Percentiles rank a stretch among this genome's conserved stretches.
Conservation (phyloP, 2,113 vertebrate species). For the Tachysurus vachellii region DNA sequence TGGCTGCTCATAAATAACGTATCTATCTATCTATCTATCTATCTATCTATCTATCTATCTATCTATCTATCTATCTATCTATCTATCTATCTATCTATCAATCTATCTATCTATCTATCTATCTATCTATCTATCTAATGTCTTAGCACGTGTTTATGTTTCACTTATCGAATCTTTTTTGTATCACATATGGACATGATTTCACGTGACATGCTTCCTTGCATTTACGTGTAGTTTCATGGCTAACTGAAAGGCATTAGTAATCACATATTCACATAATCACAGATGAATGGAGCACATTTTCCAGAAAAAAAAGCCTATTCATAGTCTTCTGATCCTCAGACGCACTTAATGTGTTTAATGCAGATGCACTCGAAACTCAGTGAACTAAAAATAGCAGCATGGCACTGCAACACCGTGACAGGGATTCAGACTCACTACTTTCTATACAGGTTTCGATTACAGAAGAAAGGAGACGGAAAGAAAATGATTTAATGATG, state of each 20-base stretch:
- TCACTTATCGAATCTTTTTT: background rate
- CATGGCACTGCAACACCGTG: background rate
- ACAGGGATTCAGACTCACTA: background rate
- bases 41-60: too few species aligned
- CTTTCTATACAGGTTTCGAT: background rate
- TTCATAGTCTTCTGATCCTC: background rate
- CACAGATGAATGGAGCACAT: background rate
- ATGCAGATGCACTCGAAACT: background rate
- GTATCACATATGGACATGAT: background rate
- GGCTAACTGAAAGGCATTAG: background rate
- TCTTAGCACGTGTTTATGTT: too few species aligned
- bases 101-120: too few species aligned
- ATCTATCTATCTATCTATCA: too few species aligned
- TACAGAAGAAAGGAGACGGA: background rate
- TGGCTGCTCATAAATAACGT: too few species aligned
- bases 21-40: too few species aligned
- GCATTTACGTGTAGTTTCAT: too few species aligned
- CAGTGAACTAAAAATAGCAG: constrained; percentile 12
- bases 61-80: too few species aligned
- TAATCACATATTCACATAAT: background rate
- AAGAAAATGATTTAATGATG: background rate
- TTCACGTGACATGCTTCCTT: background rate
- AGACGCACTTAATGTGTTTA: background rate
- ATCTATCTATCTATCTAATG: background rate
- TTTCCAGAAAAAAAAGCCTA: background rate